Evolutionary conservation across 2,113 vertebrate species (phyloP).

Genomic region (Odontophorus gujanensis): DNA sequence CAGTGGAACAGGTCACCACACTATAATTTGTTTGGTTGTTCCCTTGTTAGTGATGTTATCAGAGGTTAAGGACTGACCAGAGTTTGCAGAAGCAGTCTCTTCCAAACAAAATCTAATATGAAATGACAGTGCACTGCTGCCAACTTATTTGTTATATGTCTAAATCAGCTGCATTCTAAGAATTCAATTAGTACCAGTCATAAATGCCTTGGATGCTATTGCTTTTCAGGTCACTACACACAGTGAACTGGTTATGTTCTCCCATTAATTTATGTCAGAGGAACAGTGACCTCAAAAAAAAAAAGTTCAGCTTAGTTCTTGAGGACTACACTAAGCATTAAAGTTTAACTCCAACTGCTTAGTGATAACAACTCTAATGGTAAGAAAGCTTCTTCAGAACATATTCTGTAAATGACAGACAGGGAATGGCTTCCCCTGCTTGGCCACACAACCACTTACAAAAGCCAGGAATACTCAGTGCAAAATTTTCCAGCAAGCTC

Average conservation of each 20-base stretch:
- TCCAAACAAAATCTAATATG: not conserved
- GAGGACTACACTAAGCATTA: not conserved
- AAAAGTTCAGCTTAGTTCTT: not conserved
- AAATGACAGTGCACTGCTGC: not conserved
- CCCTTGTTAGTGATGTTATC: not conserved
- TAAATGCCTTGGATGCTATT: not conserved
- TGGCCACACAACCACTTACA: not conserved
- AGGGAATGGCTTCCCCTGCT: not conserved
- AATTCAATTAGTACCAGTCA: not conserved
- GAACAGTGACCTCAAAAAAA: not conserved
- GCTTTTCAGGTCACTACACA: not conserved
- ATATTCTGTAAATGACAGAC: not conserved
- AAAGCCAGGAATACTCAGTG: rapidly evolving
- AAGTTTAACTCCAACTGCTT: not conserved
- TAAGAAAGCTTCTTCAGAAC: not conserved
- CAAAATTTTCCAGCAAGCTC: not conserved
- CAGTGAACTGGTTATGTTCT: not conserved
- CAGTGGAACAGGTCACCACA: not conserved
- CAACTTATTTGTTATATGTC: not conserved
- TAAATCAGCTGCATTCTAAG: not conserved
- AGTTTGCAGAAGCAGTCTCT: not conserved
- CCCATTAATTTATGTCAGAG: not conserved
- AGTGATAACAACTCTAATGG: not conserved
- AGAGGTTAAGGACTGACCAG: not conserved
- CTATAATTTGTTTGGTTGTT: not conserved